phyloP scores from a whole-genome alignment of 2,888 invertebrate genomes.

The Cosmia pyralina region DNA sequence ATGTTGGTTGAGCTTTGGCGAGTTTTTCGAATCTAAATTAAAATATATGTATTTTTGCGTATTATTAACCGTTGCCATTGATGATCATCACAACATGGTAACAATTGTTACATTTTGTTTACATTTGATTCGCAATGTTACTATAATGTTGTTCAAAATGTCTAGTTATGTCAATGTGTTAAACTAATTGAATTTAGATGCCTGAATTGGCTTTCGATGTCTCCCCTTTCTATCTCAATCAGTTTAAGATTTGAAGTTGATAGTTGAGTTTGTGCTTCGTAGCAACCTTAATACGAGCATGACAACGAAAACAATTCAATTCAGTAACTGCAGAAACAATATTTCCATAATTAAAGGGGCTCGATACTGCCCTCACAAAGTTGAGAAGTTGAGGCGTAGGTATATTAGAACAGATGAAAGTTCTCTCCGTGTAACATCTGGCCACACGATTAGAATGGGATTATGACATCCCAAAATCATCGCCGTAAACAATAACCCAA shows the following conservation, averaged over 20 bases:
- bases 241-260: too few species aligned
- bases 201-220: too few species aligned
- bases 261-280: too few species aligned
- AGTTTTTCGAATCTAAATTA: slow-evolving; percentile 35
- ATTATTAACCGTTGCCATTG: slow-evolving; percentile 48
- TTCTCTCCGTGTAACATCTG: too few species aligned
- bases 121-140: slow-evolving; percentile 34
- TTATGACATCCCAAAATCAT: background rate
- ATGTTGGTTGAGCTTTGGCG: slow-evolving; percentile 35
- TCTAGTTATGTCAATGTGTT: background rate
- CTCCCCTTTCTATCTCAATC: too few species aligned
- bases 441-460: background rate
- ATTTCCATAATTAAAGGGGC: too few species aligned
- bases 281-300: too few species aligned
- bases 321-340: too few species aligned
- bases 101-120: slow-evolving; percentile 30
- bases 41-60: slow-evolving; percentile 35
- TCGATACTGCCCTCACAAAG: too few species aligned
- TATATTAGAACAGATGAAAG: background rate
- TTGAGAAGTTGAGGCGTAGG: background rate
- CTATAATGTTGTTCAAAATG: slow-evolving; percentile 22
- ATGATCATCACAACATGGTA: slow-evolving; percentile 44
- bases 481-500: background rate
- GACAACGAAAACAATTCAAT: too few species aligned
- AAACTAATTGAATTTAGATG: too few species aligned